phyloP scores from a whole-genome alignment of 2,113 vertebrate genomes.

The Megaceryle maxima region DNA sequence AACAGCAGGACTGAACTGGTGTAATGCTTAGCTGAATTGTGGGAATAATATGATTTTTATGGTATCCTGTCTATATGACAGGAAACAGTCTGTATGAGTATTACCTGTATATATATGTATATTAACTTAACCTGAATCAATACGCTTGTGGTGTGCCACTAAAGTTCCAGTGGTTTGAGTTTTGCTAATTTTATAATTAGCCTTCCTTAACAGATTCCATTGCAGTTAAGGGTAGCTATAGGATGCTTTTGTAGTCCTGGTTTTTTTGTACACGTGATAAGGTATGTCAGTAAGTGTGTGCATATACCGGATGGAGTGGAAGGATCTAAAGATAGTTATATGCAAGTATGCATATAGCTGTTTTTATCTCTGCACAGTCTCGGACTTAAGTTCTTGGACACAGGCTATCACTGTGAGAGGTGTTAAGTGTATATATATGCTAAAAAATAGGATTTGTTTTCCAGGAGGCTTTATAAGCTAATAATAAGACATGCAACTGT shows the following conservation, averaged over 20 bases:
- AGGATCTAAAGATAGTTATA: background rate
- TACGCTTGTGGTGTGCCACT: background rate
- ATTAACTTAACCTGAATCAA: background rate
- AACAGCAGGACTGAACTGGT: background rate
- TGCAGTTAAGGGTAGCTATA: background rate
- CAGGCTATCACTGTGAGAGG: background rate
- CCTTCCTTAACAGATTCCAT: background rate
- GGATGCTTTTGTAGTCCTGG: background rate
- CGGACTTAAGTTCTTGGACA: background rate
- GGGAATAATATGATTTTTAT: background rate
- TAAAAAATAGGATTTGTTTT: background rate
- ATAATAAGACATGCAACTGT: background rate
- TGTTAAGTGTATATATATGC: background rate
- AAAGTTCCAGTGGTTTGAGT: background rate
- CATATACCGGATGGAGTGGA: background rate
- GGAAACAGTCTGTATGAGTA: background rate
- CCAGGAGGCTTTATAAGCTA: background rate
- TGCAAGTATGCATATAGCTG: background rate
- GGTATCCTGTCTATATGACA: background rate
- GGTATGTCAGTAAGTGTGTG: background rate
- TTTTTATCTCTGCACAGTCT: background rate
- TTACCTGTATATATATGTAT: background rate
- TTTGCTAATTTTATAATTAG: background rate
- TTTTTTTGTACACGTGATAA: background rate
- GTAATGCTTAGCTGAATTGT: background rate